Evolutionary conservation across 1,140 invertebrate genomes (phyloP), one percentile per base, ranked within the genome.

Genomic region (Matsumurasca onukii): DNA sequence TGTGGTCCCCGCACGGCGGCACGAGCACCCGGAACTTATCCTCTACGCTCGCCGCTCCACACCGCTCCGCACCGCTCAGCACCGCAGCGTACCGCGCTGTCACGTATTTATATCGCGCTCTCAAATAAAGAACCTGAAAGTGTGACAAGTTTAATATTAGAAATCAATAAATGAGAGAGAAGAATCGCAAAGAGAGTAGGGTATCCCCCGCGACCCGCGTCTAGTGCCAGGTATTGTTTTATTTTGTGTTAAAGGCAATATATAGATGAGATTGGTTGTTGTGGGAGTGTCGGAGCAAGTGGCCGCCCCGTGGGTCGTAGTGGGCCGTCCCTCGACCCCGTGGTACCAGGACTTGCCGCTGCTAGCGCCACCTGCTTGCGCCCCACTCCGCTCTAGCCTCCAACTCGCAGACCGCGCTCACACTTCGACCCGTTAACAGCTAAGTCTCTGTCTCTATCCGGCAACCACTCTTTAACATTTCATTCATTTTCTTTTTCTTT

Each of bases 121-220:
- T 59, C 55, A 27, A 59, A 59, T 59, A 59, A 59, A 59, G 55
- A 59, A 59, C 22, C 55, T 24, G n/a, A n/a, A n/a, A n/a, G n/a
- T n/a, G 55, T 59, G 55, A 59, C 55, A 59, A 59, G 22, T 59
- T 27, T 59, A 59, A 59, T 59, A 59, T 59, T 59, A 59, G 55
- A 59, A 59, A 59, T 59, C 55, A 59, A 59, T 59, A 59, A 59
- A 59, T 59, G 55, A 59, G 55, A 59, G 55, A 59, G 55, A 59
- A 59, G 55, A 59, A 59, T 59, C 55, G 55, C 55, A n/a, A 27
- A 59, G 49, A 52, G 49, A 15, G 49, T 20, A 5, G 13, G 2
- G 24, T 27, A 22, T 27, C 55, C 25, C 24, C 55, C 24, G 17
- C 5, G 5, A 17, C 34, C 5, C 34, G 34, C 34, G 34, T 5